A percentile compares a stretch with the other conserved stretches of the same genome.
Conservation (phyloP, 2,888 invertebrate species). For the Cephus rjabovi region DNA sequence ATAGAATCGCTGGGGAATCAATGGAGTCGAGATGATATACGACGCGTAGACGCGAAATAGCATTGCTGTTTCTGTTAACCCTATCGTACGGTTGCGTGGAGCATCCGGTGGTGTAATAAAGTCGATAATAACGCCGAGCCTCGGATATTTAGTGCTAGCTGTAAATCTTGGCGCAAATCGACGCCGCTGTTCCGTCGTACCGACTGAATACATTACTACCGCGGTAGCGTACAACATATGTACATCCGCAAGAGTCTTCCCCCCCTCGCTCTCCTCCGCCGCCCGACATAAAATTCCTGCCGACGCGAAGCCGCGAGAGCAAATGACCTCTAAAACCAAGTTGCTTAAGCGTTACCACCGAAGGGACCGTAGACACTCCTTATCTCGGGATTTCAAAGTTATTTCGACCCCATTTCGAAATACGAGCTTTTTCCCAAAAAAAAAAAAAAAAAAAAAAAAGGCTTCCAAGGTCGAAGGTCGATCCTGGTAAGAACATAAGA, state of each 20-base stretch:
- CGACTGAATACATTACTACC: constrained; percentile 54
- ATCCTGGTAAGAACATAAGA: not conserved
- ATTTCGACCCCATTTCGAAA: not conserved
- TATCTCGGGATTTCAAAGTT: not conserved
- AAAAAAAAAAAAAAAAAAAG: not conserved
- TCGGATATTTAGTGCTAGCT: constrained; percentile 60
- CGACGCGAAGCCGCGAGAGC: constrained; percentile 29
- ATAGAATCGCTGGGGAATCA: constrained; percentile 43
- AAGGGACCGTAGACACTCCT: not conserved
- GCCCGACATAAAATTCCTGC: constrained; percentile 39
- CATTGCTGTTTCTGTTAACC: constrained; percentile 57
- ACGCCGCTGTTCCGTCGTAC: constrained; percentile 51
- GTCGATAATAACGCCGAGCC: constrained; percentile 59
- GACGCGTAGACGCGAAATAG: constrained; percentile 56
- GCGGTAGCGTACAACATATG: constrained; percentile 35
- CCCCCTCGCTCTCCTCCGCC: not conserved
- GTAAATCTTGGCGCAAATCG: constrained; percentile 60
- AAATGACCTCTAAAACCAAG: constrained; percentile 39
- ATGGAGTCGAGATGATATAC: constrained; percentile 57
- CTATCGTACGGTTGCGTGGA: constrained; percentile 44
- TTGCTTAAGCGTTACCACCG: constrained; percentile 29
- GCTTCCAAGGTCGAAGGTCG: not conserved
- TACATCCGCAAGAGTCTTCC: constrained; percentile 1
- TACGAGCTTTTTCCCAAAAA: not conserved
- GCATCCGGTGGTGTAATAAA: constrained; percentile 56